phyloP scores from a whole-genome alignment of 2,113 vertebrate genomes.

The Dendrocopos noguchii region DNA sequence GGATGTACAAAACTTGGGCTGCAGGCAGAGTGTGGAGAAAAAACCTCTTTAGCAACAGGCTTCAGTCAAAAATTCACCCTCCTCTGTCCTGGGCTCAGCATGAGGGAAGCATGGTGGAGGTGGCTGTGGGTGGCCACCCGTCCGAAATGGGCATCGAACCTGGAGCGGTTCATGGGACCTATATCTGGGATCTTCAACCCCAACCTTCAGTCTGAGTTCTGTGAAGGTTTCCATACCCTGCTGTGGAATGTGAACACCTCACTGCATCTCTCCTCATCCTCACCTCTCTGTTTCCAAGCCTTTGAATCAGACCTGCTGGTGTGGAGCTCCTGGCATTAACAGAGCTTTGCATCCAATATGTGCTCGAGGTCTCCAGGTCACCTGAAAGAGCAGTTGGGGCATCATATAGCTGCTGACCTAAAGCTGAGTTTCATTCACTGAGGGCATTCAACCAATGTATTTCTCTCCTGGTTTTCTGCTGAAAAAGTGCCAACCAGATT shows the following conservation, averaged over 20 bases:
- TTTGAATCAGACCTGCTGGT: neutral
- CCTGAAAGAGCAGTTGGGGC: neutral
- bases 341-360: neutral
- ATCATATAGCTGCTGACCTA: neutral
- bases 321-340: neutral
- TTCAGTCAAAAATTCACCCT: neutral
- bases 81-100: neutral
- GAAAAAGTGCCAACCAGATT: neutral
- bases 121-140: accelerated
- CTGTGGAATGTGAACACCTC: accelerated
- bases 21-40: neutral
- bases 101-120: too few species aligned
- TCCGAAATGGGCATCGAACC: accelerated
- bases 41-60: neutral
- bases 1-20: neutral
- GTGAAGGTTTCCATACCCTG: neutral
- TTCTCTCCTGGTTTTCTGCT: neutral
- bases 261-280: neutral
- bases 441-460: neutral
- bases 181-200: neutral
- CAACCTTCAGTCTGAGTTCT: too few species aligned
- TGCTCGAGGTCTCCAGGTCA: neutral
- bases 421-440: neutral
- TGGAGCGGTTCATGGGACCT: accelerated
- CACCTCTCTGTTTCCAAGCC: neutral